Percentiles rank a stretch among this genome's conserved stretches.
Conservation (phyloP, 2,888 invertebrate genomes). For the Trissolcus japonicus region DNA sequence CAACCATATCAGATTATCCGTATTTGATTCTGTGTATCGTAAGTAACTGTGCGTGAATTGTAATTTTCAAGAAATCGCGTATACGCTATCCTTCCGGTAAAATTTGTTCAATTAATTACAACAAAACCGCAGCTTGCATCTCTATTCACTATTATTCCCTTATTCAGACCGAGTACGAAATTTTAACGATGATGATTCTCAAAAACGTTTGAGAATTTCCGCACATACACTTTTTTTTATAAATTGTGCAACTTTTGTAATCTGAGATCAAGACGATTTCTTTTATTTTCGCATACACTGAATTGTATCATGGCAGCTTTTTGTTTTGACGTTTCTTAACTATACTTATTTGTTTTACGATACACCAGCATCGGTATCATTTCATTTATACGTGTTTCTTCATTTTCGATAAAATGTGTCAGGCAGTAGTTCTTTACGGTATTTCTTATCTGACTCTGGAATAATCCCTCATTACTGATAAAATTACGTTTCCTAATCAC, state of each 20-base stretch:
- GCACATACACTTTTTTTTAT: neutral
- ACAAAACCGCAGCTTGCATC: neutral
- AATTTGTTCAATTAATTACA: conserved; percentile 24
- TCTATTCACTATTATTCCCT: neutral
- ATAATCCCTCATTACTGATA: conserved; percentile 14
- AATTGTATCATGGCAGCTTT: conserved; percentile 2
- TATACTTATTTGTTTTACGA: conserved; percentile 9
- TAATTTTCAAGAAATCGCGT: conserved; percentile 21
- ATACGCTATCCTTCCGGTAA: conserved; percentile 14
- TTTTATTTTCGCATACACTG: neutral
- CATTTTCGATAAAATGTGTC: conserved; percentile 15
- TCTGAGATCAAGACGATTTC: conserved; percentile 1
- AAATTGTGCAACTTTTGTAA: conserved; percentile 3
- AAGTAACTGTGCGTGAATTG: conserved; percentile 22
- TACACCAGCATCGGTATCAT: conserved; percentile 6
- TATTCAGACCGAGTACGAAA: neutral
- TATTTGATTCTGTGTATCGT: conserved; percentile 30
- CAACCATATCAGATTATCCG: conserved; percentile 13
- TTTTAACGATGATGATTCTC: neutral
- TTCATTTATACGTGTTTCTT: conserved; percentile 2
- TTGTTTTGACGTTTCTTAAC: conserved; percentile 19
- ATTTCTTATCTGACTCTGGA: conserved; percentile 16
- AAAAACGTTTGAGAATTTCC: too few relatives aligned
- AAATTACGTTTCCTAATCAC: conserved; percentile 17
- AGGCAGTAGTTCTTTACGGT: conserved; percentile 4